Evolutionary conservation across 2,113 vertebrate genomes (phyloP), one percentile per base, ranked within the genome.

Genomic region (Conger conger): DNA sequence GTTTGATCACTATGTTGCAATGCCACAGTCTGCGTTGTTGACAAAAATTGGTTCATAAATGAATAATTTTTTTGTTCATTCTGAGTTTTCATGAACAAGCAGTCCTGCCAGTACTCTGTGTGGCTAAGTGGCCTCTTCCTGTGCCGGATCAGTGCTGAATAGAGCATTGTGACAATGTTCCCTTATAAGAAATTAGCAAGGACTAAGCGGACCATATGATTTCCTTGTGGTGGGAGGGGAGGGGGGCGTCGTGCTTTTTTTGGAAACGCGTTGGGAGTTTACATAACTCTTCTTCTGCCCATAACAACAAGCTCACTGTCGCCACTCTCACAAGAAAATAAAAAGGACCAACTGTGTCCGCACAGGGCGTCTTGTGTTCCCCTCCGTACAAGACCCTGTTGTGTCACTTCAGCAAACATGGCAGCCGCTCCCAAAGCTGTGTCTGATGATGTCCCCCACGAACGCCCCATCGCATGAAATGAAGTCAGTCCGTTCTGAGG

Each of bases 331-430:
- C 76, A n/a, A 63, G 17, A 53, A 27, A 38, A 50, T 40, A 27
- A 50, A 15, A 13, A 50, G 38, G 38, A 76, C 20, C 63, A 18
- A 68, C 38, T 80, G 79, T 50, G 17, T 9, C 20, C 4, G 23
- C 38, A 42, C 40, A 82, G 37, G 68, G 38, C 60, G 30, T 76
- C 57, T 50, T 13, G 30, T 80, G 40, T 85, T 37, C 18, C 23
- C n/a, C 60, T 50, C 6, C 11, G 33, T 54, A 83, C 82, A 83
- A n/a, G 54, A 35, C 42, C 53, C 73, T 84, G 20, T 84, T 84
- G 40, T 84, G 42, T 35, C 76, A 37, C 40, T 17, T 23, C n/a
- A 18, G 54, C 37, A 4, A 18, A 35, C 18, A 33, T 18, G 42
- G 68, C 20, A 8, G 8, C 73, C 33, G 37, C 83, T 23, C 2